Evolutionary conservation across 2,888 invertebrate genomes (phyloP).

Genomic region (Melieria omissa): DNA sequence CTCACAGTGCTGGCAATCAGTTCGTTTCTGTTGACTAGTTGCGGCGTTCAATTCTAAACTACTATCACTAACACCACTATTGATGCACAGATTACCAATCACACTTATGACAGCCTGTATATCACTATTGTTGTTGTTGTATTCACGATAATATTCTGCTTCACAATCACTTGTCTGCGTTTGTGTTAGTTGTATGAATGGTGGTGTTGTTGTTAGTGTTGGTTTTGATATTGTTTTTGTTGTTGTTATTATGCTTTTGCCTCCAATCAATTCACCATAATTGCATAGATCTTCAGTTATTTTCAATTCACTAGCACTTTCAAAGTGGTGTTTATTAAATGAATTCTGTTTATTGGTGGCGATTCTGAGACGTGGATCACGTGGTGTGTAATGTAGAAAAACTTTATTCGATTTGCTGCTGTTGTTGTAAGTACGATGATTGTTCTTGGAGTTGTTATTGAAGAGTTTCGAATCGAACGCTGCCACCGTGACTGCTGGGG

Average conservation of each 20-base stretch:
- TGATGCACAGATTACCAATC: not conserved
- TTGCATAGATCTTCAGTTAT: constrained; percentile 62
- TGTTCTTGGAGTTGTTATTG: constrained; percentile 49
- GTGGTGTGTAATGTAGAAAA: constrained; percentile 64
- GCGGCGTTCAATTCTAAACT: constrained; percentile 2
- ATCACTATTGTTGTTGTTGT: constrained; percentile 21
- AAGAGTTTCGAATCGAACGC: constrained; percentile 25
- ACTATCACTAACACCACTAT: not conserved
- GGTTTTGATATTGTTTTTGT: constrained; percentile 26
- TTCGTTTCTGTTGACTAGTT: not conserved
- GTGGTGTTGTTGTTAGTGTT: constrained; percentile 23
- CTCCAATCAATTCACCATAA: constrained; percentile 65
- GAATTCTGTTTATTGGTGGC: constrained; percentile 40
- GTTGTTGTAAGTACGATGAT: constrained; percentile 62
- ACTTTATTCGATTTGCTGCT: constrained; percentile 65
- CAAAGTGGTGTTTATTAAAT: constrained; percentile 59
- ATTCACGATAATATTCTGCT: constrained; percentile 40
- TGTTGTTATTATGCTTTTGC: constrained; percentile 39
- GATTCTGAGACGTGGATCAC: constrained; percentile 66
- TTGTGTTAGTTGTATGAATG: constrained; percentile 38
- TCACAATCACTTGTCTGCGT: constrained; percentile 40
- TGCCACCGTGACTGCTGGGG: constrained; percentile 31
- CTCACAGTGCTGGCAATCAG: no score
- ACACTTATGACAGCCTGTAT: constrained; percentile 18
- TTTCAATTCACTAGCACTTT: constrained; percentile 55